Base-by-base conservation (phyloP, 2,797 vertebrate species). In the Diplodus sargus region DNA sequence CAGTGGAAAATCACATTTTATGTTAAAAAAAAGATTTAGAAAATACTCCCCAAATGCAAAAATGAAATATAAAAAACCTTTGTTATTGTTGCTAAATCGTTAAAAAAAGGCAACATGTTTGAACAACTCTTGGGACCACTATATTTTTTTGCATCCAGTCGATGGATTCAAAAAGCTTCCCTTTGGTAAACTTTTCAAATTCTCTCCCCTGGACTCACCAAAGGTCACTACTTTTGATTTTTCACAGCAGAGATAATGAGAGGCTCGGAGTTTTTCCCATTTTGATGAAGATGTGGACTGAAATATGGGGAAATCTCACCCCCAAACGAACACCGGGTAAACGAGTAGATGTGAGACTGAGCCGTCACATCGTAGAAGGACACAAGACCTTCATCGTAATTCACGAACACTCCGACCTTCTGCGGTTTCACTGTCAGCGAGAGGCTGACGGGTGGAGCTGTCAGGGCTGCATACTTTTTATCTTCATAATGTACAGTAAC, bases 321-420 rank as follows among this genome's bases (percentile, higher is more conserved):
- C 0, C 8, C 15, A 60, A 94, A 93, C 0, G 7, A 61, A 51
- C 90, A 92, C 4, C 28, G 52, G 0, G 82, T 87, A 7, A 91
- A 92, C 0, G 91, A 87, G 47, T 82, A 83, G 59, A 93, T 87
- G 47, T 89, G 90, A 61, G 81, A 63, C 14, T 22, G 39, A 25
- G 70, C 28, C 0, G 0, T 72, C n/a, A 85, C 77, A 3, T 92
- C 22, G 1, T 92, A 92, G 48, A 93, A 92, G 20, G 92, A 92
- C 52, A 92, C 79, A 0, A 91, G 70, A 0, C 91, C 84, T n/a
- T 83, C 89, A 28, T 88, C 78, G 12, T 85, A 84, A 61, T 92
- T 89, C 16, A 93, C 83, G 18, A 85, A 93, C 70, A 93, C 86
- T 0, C 91, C 90, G 7, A 93, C 90, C 28, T 65, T 89, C 62